A percentile compares a stretch with the other conserved stretches of the same genome.
These are phyloP conservation scores for Zaprionus africanus DNA, from an alignment of 1,140 invertebrate species.

Conservation along the genomic window DNA sequence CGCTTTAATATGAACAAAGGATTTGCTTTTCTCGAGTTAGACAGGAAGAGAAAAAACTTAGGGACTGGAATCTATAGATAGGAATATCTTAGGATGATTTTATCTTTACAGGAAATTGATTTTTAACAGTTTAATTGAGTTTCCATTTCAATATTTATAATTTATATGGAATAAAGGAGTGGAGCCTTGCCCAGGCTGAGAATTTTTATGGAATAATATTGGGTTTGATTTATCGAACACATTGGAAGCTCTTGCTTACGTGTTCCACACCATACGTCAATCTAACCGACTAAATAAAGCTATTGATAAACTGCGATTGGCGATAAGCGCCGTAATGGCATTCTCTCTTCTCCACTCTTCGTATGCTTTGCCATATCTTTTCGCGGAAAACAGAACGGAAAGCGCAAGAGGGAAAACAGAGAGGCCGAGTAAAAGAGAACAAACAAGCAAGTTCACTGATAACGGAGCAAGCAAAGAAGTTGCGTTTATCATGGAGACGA, in stretches of 20 bases:
- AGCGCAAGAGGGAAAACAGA: conserved; percentile 14
- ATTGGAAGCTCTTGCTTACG: conserved; percentile 9
- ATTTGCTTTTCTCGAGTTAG: not conserved
- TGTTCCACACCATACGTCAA: conserved; percentile 51
- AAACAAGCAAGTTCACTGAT: conserved; percentile 21
- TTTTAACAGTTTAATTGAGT: not conserved
- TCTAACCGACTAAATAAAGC: conserved; percentile 60
- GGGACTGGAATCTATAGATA: not conserved
- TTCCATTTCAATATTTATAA: not conserved
- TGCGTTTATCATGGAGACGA: not conserved
- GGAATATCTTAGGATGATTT: not conserved
- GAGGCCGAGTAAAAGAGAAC: conserved; percentile 17
- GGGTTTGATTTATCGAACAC: not conserved
- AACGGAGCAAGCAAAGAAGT: conserved; percentile 7
- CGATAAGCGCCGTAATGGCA: conserved; percentile 53
- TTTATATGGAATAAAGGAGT: not conserved
- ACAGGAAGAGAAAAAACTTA: not conserved
- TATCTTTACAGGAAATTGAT: not conserved
- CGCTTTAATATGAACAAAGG: not conserved
- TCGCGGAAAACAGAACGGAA: conserved; percentile 50
- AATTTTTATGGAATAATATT: not conserved
- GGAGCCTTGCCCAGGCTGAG: not conserved
- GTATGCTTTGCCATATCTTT: conserved; percentile 38
- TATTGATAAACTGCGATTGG: conserved; percentile 69
- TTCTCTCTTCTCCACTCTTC: not conserved